These are phyloP conservation scores for Chymomyza caudatula DNA, from an alignment of 2,888 invertebrate genomes.

Conservation along the genomic window DNA sequence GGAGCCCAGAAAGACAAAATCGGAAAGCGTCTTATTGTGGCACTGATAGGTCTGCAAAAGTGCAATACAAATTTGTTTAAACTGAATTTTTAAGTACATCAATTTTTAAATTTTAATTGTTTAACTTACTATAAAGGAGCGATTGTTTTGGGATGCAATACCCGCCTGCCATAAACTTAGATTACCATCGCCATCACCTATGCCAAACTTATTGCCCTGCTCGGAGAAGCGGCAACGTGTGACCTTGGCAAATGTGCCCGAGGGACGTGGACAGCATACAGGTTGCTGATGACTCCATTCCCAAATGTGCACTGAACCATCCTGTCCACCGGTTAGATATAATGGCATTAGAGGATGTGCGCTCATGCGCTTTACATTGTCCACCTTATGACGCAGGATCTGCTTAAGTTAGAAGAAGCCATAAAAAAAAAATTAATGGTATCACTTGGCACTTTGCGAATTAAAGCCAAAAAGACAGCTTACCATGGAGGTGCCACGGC, in stretches of 20 bases:
- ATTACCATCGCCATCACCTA: constrained; percentile 98
- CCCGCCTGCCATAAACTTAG: constrained; percentile 96
- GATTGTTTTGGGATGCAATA: constrained; percentile 85
- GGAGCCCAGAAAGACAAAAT: constrained; percentile 98
- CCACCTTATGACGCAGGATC: constrained; percentile 95
- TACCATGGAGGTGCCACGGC: constrained; percentile 92
- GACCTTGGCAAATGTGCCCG: constrained; percentile 96
- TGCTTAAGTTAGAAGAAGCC: constrained; percentile 73
- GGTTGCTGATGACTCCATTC: constrained; percentile 98
- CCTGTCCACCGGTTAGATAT: constrained; percentile 96
- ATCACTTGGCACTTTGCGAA: not conserved
- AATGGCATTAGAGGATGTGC: constrained; percentile 97
- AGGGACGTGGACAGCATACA: constrained; percentile 92
- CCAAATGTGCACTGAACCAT: constrained; percentile 97
- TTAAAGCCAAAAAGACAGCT: constrained; percentile 75
- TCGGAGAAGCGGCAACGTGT: constrained; percentile 96
- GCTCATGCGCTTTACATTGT: constrained; percentile 96
- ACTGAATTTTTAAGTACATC: not conserved
- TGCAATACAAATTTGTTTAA: not conserved
- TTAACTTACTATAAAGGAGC: constrained; percentile 91
- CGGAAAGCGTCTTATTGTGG: constrained; percentile 97
- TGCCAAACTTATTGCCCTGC: constrained; percentile 99
- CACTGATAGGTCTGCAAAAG: constrained; percentile 92
- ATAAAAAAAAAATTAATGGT: not conserved
- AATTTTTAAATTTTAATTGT: not conserved